Conservation (phyloP, 2,797 vertebrate genomes). For the Acrossocheilus fasciatus region DNA sequence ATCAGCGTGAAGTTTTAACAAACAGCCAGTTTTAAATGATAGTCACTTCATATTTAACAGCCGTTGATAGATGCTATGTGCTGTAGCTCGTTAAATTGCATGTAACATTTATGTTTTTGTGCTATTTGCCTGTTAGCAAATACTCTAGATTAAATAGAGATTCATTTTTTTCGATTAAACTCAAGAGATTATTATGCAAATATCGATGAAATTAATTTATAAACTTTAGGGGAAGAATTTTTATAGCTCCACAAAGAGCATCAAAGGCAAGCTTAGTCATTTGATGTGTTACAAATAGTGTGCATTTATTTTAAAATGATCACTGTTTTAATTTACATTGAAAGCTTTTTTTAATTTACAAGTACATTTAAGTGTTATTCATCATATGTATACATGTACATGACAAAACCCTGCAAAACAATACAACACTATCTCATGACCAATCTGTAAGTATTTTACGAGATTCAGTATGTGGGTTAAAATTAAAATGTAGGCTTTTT, state of each 20-base stretch:
- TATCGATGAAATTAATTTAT: not conserved
- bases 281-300: not conserved
- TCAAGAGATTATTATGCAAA: conserved; percentile 2
- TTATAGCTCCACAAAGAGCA: not conserved
- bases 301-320: too few species aligned
- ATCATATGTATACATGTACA: not conserved
- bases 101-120: conserved; percentile 73
- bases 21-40: conserved; percentile 73
- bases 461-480: not conserved
- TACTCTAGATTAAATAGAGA: conserved; percentile 37
- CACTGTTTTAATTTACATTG: not conserved
- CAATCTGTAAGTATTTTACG: too few species aligned
- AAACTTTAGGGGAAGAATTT: not conserved
- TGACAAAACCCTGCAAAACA: too few species aligned
- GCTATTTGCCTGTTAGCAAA: conserved; percentile 64
- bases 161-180: not conserved
- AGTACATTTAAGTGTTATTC: not conserved
- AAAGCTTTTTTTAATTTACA: not conserved
- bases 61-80: conserved; percentile 61
- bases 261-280: not conserved
- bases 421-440: too few species aligned
- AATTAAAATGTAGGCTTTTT: not conserved
- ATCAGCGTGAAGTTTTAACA: conserved; percentile 73
- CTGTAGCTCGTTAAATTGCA: conserved; percentile 64
- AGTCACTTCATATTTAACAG: conserved; percentile 76